Evolutionary conservation across 1,140 invertebrate genomes (phyloP).

Genomic region (Glossosoma conforme): DNA sequence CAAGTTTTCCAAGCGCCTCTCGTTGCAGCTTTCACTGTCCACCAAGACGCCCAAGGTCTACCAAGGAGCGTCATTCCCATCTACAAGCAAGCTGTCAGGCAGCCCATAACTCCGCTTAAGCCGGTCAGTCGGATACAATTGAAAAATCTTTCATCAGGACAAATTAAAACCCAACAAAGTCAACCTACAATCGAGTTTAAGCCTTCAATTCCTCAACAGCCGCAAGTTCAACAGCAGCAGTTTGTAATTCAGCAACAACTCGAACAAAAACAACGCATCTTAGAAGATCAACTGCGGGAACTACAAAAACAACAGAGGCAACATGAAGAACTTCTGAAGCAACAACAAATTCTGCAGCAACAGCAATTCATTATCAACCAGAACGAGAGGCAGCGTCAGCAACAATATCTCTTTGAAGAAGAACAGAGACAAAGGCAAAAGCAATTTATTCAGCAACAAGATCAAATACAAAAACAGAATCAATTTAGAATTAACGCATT

Average conservation of each 20-base stretch:
- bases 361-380: conserved; percentile 34
- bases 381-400: conserved; percentile 40
- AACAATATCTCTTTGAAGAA: conserved; percentile 47
- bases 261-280: conserved; percentile 61
- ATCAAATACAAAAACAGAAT: conserved; percentile 32
- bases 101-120: conserved; percentile 20
- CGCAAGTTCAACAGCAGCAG: conserved; percentile 43
- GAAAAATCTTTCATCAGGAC: conserved; percentile 33
- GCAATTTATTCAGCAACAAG: conserved; percentile 17
- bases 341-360: conserved; percentile 56
- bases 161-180: conserved; percentile 36
- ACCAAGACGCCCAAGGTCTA: conserved; percentile 69
- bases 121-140: conserved; percentile 14
- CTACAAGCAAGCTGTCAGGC: conserved; percentile 26
- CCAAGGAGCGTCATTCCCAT: conserved; percentile 73
- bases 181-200: conserved; percentile 6
- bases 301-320: conserved; percentile 65
- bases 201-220: conserved; percentile 38
- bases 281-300: conserved; percentile 64
- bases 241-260: conserved; percentile 52
- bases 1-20: conserved; percentile 75
- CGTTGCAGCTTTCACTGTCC: conserved; percentile 76
- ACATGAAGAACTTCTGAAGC: conserved; percentile 61
- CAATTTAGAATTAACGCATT: conserved; percentile 34
- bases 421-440: conserved; percentile 33